These are phyloP conservation scores for Heterochromis multidens DNA, from an alignment of 2,113 vertebrate genomes.

Conservation along the genomic window DNA sequence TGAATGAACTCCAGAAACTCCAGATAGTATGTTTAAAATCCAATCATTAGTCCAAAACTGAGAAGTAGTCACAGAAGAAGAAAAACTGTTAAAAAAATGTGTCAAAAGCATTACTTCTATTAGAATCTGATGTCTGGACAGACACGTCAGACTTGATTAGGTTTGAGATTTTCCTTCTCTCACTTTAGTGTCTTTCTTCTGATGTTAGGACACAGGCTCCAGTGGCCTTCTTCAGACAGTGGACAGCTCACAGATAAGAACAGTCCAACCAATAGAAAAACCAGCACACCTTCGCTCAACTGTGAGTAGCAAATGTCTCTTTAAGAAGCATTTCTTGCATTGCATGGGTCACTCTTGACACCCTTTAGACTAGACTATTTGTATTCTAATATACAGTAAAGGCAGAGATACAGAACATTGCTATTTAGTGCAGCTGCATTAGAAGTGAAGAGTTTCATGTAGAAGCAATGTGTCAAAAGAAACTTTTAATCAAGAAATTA, in stretches of 20 bases:
- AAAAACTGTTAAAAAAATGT: fast-evolving
- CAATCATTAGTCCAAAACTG: background rate
- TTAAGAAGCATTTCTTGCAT: background rate
- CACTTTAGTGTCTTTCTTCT: background rate
- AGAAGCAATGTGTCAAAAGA: too few relatives aligned
- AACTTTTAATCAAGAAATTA: too few relatives aligned
- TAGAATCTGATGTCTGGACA: background rate
- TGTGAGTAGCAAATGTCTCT: constrained; percentile 73
- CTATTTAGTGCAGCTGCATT: too few relatives aligned
- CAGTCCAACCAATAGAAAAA: constrained; percentile 79
- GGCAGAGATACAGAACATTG: too few relatives aligned
- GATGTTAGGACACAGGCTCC: constrained; percentile 74
- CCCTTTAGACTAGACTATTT: background rate
- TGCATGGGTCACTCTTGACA: background rate
- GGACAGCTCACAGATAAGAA: constrained; percentile 73
- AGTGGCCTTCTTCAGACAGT: constrained; percentile 51
- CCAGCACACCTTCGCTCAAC: constrained; percentile 76
- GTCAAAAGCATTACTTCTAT: background rate
- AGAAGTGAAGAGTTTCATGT: too few relatives aligned
- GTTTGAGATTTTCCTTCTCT: background rate
- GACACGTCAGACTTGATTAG: background rate
- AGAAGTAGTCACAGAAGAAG: background rate
- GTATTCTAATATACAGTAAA: fast-evolving
- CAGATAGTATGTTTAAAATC: constrained; percentile 72
- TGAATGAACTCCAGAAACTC: constrained; percentile 87